These are phyloP conservation scores for Bufo gargarizans DNA, from an alignment of 2,113 vertebrate genomes.

Conservation along the genomic window DNA sequence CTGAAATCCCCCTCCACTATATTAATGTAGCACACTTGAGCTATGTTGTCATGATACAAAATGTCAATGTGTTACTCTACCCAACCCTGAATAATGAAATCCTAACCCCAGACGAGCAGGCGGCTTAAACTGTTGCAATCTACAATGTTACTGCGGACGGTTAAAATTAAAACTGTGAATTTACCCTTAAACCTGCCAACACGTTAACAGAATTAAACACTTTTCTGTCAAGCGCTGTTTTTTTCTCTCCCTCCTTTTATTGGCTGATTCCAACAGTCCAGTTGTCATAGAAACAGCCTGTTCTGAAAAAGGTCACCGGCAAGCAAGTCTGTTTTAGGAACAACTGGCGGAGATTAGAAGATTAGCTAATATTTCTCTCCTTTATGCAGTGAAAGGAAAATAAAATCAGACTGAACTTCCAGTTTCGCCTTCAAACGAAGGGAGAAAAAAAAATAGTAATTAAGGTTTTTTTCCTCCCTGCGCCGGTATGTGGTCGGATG, in stretches of 20 bases:
- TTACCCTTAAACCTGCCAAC: conserved; percentile 45
- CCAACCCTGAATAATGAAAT: conserved; percentile 30
- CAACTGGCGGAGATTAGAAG: conserved; percentile 79
- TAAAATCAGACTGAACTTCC: conserved; percentile 63
- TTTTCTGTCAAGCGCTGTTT: conserved; percentile 60
- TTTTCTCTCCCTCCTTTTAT: conserved; percentile 61
- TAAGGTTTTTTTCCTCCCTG: conserved; percentile 59
- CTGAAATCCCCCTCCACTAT: no score
- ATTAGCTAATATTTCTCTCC: conserved; percentile 59
- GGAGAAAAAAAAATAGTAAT: conserved; percentile 56
- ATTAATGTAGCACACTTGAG: neutral
- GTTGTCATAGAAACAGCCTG: conserved; percentile 83
- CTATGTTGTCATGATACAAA: neutral
- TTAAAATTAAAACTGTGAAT: conserved; percentile 40
- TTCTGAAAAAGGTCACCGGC: conserved; percentile 79
- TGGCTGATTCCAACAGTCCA: conserved; percentile 74
- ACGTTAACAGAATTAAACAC: conserved; percentile 68
- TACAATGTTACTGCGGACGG: neutral
- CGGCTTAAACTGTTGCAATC: neutral
- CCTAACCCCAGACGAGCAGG: neutral
- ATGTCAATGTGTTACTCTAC: conserved; percentile 5
- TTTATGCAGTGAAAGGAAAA: conserved; percentile 63
- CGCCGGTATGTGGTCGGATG: conserved; percentile 62
- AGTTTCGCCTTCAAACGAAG: conserved; percentile 22
- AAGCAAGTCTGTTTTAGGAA: conserved; percentile 77